These are phyloP conservation scores for Scytalopus superciliaris DNA, from an alignment of 2,113 vertebrate species.

Conservation along the genomic window DNA sequence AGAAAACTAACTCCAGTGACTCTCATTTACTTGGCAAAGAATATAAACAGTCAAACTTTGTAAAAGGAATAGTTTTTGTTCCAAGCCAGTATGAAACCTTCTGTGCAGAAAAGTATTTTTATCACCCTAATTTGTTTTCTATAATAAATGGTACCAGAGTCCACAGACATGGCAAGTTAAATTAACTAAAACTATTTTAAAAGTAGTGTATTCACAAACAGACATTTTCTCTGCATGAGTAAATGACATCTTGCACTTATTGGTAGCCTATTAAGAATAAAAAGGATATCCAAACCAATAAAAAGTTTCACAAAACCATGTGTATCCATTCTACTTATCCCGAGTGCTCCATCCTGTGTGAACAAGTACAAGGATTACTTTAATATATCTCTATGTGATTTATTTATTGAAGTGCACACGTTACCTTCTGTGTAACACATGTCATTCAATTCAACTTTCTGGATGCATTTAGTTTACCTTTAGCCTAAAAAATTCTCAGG, in stretches of 20 bases:
- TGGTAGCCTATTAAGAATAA: background rate
- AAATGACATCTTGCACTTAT: background rate
- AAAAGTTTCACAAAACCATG: background rate
- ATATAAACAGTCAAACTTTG: background rate
- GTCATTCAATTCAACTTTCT: background rate
- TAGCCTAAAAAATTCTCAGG: background rate
- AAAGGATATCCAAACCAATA: background rate
- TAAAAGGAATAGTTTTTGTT: background rate
- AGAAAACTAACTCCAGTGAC: background rate
- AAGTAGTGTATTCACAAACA: background rate
- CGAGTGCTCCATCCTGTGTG: background rate
- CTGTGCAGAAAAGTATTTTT: background rate
- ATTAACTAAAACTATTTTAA: background rate
- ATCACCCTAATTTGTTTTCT: background rate
- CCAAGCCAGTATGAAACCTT: background rate
- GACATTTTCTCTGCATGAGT: background rate
- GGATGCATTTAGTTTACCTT: background rate
- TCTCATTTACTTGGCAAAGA: background rate
- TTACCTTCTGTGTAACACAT: background rate
- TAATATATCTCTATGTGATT: background rate
- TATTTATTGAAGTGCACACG: background rate
- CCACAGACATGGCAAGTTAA: background rate
- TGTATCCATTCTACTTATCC: background rate
- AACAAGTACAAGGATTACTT: conserved; percentile 35
- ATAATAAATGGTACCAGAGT: background rate